Evolutionary conservation across 2,888 invertebrate species (phyloP), one percentile per base, ranked within the genome.

Genomic region (Eupithecia subumbrata): DNA sequence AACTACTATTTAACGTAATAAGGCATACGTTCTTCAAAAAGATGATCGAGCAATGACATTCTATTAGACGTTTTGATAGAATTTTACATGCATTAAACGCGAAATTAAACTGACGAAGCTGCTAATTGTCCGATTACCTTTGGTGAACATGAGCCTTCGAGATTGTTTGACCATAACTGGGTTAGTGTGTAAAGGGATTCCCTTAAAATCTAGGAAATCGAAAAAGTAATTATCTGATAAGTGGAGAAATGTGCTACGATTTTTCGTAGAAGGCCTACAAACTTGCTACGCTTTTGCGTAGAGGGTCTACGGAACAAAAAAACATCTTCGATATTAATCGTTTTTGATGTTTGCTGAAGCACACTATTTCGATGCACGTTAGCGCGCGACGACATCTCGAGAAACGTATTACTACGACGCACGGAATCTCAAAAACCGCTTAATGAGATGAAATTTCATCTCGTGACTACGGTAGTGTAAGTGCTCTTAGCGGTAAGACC

Each of bases 231-330:
- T 4, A 37, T 0, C 7, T 11, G 43, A 5, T 5, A 3, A 0
- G 14, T 45, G 45, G 16, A 45, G 16, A 45, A 14, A 30, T 16
- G 56, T 56, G 56, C 56, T 56, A 22, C 22, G 56, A 22, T 56
- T n/a, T 56, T 56, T 52, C 12, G 56, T 56, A 56, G 56, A 56
- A 22, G 56, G 22, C 18, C 22, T 64, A 34, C 30, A 14, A 18
- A 64, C 1, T 12, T 56, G 56, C 63, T 64, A 64, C 63, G 63
- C 63, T 14, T 22, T 64, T 64, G 63, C 30, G 30, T 64, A 64
- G 63, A 64, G 63, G 63, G 63, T 64, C 25, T 30, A 30, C 63
- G 25, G 30, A 64, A 30, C 14, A 16, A 16, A 18, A 45, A 4
- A 43, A 0, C 14, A 11, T 14, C 14, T 43, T 45, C 5, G 12